Base-by-base conservation (phyloP, 2,888 invertebrate species). In the Nomada flava region DNA sequence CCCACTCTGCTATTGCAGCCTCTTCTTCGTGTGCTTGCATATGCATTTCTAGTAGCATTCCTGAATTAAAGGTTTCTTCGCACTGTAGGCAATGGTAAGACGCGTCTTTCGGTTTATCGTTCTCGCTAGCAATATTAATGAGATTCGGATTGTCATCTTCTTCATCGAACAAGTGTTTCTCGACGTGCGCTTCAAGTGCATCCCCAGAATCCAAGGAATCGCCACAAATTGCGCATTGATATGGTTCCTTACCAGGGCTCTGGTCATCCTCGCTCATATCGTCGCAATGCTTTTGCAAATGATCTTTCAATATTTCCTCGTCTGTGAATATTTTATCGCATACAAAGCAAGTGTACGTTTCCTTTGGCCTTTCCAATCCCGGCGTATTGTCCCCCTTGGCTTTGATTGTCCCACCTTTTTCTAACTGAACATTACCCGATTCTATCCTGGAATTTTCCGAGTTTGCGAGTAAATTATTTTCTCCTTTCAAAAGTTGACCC, bases 211-310 rank as follows among this genome's bases (percentile, higher is more conserved):
- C 91, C 20, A 93, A 63, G 0, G 91, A 87, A 3, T 92, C 89
- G 0, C 92, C 90, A 29, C 93, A 93, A 57, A 94, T 93, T 2
- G 92, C 93, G 78, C 93, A 93, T 50, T 92, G 92, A 73, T 91
- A 93, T 11, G 88, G 86, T 10, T 92, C 91, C 57, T 91, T 91
- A 0, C 77, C 87, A 1, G 75, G 78, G 10, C 82, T 88, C 4
- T 82, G 86, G 10, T 91, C 90, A 18, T 89, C 90, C 29, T 91
- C 92, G 67, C 92, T 93, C 11, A 89, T 87, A 36, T 93, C 92
- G 50, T 93, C 93, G 71, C 93, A 93, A 79, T 94, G 93, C 53
- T 92, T 91, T 23, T 93, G 93, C 20, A 94, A 83, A 84, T 94
- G 93, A 79, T 93, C 92, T 70, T 93, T 93, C 52, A 94, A 83